phyloP scores from a whole-genome alignment of 1,140 invertebrate species.

The Cotesia chilonis region DNA sequence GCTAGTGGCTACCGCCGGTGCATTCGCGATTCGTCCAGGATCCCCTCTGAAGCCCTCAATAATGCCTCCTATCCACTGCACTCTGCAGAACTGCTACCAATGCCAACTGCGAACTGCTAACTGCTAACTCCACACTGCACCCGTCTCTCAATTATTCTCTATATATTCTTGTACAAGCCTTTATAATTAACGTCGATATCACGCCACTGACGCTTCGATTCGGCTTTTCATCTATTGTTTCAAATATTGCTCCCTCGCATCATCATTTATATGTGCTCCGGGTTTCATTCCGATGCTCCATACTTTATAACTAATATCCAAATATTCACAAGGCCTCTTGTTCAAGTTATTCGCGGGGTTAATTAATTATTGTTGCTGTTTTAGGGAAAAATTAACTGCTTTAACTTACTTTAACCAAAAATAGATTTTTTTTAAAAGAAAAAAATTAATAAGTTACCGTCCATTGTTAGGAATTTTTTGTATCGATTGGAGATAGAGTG shows the following conservation, averaged over 20 bases:
- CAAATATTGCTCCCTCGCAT: not conserved
- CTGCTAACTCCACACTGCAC: no score
- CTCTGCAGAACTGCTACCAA: not conserved
- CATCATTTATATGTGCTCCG: conserved; percentile 1
- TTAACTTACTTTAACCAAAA: no score
- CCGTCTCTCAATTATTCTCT: conserved; percentile 22
- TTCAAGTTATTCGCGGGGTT: no score
- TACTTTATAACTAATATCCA: no score
- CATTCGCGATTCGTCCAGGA: not conserved
- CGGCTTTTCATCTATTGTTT: not conserved
- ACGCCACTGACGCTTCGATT: conserved; percentile 23
- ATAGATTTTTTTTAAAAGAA: no score
- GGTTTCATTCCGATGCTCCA: not conserved
- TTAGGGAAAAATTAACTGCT: no score
- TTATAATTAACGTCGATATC: conserved; percentile 31
- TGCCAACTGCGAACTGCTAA: no score
- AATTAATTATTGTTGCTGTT: no score
- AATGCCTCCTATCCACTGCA: not conserved
- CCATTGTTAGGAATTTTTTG: no score
- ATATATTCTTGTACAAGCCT: conserved; percentile 12
- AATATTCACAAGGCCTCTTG: no score
- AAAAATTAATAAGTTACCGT: no score
- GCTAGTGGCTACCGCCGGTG: not conserved
- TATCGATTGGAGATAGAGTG: no score
- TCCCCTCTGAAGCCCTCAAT: conserved; percentile 19